Evolutionary conservation across 2,797 vertebrate genomes (phyloP), one percentile per base, ranked within the genome.

Genomic region (Rhinella marina): DNA sequence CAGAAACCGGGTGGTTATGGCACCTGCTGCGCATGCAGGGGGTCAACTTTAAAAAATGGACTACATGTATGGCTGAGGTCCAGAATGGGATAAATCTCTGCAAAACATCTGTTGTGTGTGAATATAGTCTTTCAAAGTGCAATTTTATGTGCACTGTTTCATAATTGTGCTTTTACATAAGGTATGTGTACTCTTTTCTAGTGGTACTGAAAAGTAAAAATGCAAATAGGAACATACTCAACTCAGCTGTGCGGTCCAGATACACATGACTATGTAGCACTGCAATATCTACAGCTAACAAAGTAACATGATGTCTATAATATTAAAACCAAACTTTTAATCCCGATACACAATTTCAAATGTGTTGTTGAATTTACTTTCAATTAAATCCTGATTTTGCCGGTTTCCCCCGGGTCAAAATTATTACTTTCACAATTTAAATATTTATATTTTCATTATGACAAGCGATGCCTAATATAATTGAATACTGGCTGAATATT

Each of bases 391-490:
- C 52, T n/a, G 23, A 80, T 84, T 80, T 80, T 84, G 76, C n/a
- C 62, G 52, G 6, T 80, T 57, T 62, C 59, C 64, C 52, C 19
- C 50, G 25, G 82, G 72, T 79, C 59, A 83, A 70, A 78, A 84
- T 88, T 25, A 88, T 79, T 70, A 84, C 48, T 88, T 84, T 78
- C 52, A 70, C 29, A 61, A 56, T 84, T 84, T 84, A 82, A 87
- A 87, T 75, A 82, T 87, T 87, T 83, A 83, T 87, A 50, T 52
- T 56, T 82, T 77, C 80, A 78, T 87, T 87, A 61, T 84, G 25
- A 70, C 59, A 78, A 80, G 76, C 11, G 9, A 81, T 72, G 66
- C 56, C 82, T 79, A 48, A 79, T 77, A 77, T 75, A 8, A 13
- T 87, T 75, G 83, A 57, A 75, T 83, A 77, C 27, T 66, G 56